Base-by-base conservation (phyloP, 2,888 invertebrate genomes). In the Notodonta dromedarius region DNA sequence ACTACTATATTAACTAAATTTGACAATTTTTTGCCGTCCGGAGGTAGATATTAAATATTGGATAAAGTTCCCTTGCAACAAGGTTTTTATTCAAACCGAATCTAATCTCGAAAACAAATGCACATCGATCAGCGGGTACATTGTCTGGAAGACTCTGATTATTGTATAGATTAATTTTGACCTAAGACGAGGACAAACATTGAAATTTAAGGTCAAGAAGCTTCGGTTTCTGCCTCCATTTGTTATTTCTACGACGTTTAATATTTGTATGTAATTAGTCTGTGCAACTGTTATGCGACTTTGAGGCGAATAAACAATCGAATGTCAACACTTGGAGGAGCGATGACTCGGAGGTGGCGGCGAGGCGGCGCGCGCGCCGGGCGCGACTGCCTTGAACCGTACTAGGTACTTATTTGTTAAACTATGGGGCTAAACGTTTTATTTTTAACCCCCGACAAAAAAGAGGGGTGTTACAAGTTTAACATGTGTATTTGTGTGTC, bases 311-410 rank as follows among this genome's bases (percentile, higher is more conserved):
- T 85, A 91, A 90, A 93, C 91, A 92, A 86, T 87, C 85, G 81
- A 86, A 79, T 81, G 91, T 91, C 87, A 91, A 92, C 89, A 93
- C 92, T 92, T 77, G 79, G 91, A 77, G 88, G 91, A 87, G 86
- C 92, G 91, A 90, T 91, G 92, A 91, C 92, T 86, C 76, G 80
- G 24, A 24, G 24, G 70, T 9, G 55, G 56, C 63, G 65, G 60
- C 62, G 57, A 56, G 39, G 58, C 58, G 57, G 62, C 63, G 61
- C 64, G 57, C 60, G 40, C 56, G 53, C 80, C 63, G 61, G 63
- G 71, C 69, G 76, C 72, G 70, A 70, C 71, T 73, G 64, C 77
- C 72, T 76, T 71, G 67, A 66, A 76, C 74, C 73, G 74, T 69
- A 73, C 73, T 69, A 2, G 24, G 24, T 24, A 67, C 78, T 48